A percentile compares a stretch with the other conserved stretches of the same genome.
phyloP scores from a whole-genome alignment of 1,140 invertebrate genomes.

The Drosophila parabipectinata region DNA sequence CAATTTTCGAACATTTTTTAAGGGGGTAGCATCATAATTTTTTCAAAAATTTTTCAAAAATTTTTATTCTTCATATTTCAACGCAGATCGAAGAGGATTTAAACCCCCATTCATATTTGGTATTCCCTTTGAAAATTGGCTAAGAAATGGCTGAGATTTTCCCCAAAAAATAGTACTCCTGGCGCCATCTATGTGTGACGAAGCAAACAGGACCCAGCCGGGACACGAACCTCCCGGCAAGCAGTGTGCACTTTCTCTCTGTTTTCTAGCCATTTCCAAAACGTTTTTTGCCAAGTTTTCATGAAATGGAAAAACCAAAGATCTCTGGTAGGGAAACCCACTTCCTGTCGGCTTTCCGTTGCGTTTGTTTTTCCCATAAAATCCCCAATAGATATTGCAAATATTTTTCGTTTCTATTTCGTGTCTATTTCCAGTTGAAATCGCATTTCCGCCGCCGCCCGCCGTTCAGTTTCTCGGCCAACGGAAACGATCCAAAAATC shows the following conservation, averaged over 20 bases:
- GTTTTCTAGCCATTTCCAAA: background rate
- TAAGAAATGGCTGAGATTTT: no score
- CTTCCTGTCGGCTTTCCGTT: constrained; percentile 27
- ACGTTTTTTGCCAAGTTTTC: background rate
- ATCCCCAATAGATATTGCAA: background rate
- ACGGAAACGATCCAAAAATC: constrained; percentile 44
- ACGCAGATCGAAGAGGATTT: no score
- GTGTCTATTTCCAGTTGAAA: background rate
- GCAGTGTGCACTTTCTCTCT: background rate
- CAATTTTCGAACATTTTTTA: no score
- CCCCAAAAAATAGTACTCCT: no score
- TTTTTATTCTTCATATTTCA: no score
- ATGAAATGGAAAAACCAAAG: background rate
- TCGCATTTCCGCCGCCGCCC: background rate
- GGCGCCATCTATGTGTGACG: background rate
- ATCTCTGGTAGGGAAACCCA: constrained; percentile 9
- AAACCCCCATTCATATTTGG: no score
- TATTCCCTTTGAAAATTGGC: no score
- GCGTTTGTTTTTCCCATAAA: constrained; percentile 16
- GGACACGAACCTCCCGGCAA: background rate
- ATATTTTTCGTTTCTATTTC: constrained; percentile 8
- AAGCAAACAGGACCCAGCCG: background rate
- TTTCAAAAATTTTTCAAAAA: no score
- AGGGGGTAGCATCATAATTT: no score
- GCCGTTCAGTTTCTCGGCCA: constrained; percentile 36